Evolutionary conservation across 1,140 invertebrate species (phyloP).

Genomic region (Episyrphus balteatus): DNA sequence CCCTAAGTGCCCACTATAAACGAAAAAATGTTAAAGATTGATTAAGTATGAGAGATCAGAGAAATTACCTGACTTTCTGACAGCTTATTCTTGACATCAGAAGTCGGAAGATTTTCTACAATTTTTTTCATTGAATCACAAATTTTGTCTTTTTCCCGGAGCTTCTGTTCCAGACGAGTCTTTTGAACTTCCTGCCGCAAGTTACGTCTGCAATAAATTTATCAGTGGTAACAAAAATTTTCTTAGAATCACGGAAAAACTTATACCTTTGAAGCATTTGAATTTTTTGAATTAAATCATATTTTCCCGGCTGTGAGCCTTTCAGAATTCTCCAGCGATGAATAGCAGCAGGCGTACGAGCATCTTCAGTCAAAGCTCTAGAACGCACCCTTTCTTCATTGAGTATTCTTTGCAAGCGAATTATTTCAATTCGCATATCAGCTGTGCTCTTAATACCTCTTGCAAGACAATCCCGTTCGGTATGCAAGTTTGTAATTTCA

Average conservation of each 20-base stretch:
- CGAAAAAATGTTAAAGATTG: too few species aligned
- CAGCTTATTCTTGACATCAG: conserved; percentile 22
- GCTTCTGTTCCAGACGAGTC: conserved; percentile 14
- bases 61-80: conserved; percentile 14
- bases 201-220: conserved; percentile 10
- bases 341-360: conserved; percentile 69
- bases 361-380: conserved; percentile 61
- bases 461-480: conserved; percentile 47
- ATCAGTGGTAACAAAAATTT: too few species aligned
- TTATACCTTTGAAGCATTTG: conserved; percentile 51
- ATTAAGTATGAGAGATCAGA: too few species aligned
- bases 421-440: conserved; percentile 55
- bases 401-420: conserved; percentile 56
- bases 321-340: conserved; percentile 66
- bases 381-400: conserved; percentile 53
- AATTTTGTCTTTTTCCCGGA: conserved; percentile 15
- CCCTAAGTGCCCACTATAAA: background rate
- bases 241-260: too few species aligned
- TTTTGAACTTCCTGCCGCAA: conserved; percentile 21
- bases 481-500: conserved; percentile 57
- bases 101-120: conserved; percentile 19
- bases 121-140: conserved; percentile 17
- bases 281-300: conserved; percentile 54
- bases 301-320: conserved; percentile 57
- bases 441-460: conserved; percentile 51